These are phyloP conservation scores for Caenorhabditis uteleia DNA, from an alignment of 2,888 invertebrate genomes.

Conservation along the genomic window DNA sequence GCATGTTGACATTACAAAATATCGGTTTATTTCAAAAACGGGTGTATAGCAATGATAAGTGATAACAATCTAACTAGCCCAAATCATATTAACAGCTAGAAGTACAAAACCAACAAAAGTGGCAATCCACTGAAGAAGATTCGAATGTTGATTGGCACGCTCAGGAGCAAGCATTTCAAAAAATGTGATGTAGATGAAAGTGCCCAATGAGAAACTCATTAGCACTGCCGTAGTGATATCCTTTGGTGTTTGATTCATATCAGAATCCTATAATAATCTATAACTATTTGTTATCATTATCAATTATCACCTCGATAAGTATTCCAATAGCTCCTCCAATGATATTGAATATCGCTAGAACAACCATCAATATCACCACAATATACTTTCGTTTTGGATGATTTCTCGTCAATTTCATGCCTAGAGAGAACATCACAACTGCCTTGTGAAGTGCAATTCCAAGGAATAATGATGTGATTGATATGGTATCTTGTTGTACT, in stretches of 20 bases:
- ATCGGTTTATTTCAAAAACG: too few species aligned
- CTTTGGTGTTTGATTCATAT: constrained; percentile 50
- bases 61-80: too few species aligned
- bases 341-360: constrained; percentile 47
- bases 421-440: constrained; percentile 53
- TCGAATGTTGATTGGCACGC: constrained; percentile 52
- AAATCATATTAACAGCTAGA: constrained; percentile 49
- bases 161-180: constrained; percentile 63
- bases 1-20: too few species aligned
- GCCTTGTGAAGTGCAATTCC: constrained; percentile 61
- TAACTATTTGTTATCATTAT: too few species aligned
- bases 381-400: constrained; percentile 45
- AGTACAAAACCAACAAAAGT: constrained; percentile 51
- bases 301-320: constrained; percentile 49
- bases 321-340: constrained; percentile 58
- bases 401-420: constrained; percentile 37
- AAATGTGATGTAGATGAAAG: constrained; percentile 62
- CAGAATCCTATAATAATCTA: constrained; percentile 30
- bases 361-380: constrained; percentile 43
- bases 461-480: constrained; percentile 54
- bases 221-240: constrained; percentile 48
- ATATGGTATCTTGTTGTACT: constrained; percentile 46
- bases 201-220: constrained; percentile 57
- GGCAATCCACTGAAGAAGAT: constrained; percentile 55
- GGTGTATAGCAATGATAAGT: too few species aligned